phyloP scores from a whole-genome alignment of 2,797 vertebrate species.

The Gallinago stenura region DNA sequence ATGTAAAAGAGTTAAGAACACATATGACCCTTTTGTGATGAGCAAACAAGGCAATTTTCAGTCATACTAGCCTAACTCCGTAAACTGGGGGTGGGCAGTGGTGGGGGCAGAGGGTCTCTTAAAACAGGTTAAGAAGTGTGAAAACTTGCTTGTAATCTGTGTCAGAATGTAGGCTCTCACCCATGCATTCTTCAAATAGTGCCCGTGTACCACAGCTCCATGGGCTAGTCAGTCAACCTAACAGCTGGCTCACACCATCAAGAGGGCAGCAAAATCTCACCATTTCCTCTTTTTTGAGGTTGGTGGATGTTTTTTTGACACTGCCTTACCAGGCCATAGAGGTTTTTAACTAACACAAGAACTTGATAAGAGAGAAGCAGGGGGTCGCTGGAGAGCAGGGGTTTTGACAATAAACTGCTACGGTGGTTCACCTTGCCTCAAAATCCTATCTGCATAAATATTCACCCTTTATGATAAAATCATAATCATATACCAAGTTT shows the following conservation, averaged over 20 bases:
- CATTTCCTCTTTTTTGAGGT: neutral
- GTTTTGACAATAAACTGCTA: neutral
- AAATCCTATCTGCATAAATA: neutral
- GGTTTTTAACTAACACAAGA: neutral
- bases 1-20: neutral
- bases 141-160: neutral
- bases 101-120: no score
- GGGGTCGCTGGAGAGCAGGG: neutral
- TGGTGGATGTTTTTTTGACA: neutral
- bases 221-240: neutral
- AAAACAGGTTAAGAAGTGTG: neutral
- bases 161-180: neutral
- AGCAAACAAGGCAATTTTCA: neutral
- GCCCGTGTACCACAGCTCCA: neutral
- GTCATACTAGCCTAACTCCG: neutral
- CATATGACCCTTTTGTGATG: neutral
- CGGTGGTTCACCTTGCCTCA: neutral
- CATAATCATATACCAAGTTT: neutral
- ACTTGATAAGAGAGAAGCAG: neutral
- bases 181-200: neutral
- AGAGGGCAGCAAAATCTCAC: neutral
- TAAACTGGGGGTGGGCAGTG: neutral
- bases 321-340: neutral
- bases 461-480: neutral
- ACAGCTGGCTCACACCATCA: neutral